These are phyloP conservation scores for Cloeon dipterum DNA, from an alignment of 2,888 invertebrate species.

Conservation along the genomic window DNA sequence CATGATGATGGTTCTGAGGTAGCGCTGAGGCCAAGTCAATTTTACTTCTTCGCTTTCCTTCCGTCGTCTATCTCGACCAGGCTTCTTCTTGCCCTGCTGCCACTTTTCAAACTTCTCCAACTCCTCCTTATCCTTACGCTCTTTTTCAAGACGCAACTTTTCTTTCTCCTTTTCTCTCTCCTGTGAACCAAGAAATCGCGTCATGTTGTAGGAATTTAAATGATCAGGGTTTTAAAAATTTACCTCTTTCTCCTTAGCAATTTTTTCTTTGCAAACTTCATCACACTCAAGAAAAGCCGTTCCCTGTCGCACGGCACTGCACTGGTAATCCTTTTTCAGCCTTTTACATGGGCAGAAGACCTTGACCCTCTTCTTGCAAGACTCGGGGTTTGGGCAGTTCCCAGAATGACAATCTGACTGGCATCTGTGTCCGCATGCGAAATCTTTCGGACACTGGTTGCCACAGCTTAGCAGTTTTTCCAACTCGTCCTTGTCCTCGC, in stretches of 20 bases:
- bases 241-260: conserved; percentile 23
- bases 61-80: conserved; percentile 22
- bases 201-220: too few species aligned
- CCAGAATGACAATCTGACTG: conserved; percentile 48
- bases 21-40: not conserved
- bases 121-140: conserved; percentile 43
- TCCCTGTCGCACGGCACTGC: conserved; percentile 24
- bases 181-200: conserved; percentile 7
- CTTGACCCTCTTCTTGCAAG: conserved; percentile 59
- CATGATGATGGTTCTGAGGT: too few species aligned
- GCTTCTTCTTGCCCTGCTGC: conserved; percentile 40
- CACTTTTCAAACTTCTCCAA: conserved; percentile 55
- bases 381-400: conserved; percentile 34
- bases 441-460: conserved; percentile 64
- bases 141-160: conserved; percentile 33
- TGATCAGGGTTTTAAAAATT: not conserved
- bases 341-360: conserved; percentile 55
- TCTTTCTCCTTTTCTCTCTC: conserved; percentile 22
- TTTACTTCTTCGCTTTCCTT: conserved; percentile 13
- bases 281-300: conserved; percentile 32
- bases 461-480: conserved; percentile 33
- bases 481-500: conserved; percentile 17
- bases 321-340: conserved; percentile 46
- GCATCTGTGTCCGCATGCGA: conserved; percentile 69
- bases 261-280: conserved; percentile 32